phyloP scores from a whole-genome alignment of 2,797 vertebrate genomes.

The Phoeniculus purpureus region DNA sequence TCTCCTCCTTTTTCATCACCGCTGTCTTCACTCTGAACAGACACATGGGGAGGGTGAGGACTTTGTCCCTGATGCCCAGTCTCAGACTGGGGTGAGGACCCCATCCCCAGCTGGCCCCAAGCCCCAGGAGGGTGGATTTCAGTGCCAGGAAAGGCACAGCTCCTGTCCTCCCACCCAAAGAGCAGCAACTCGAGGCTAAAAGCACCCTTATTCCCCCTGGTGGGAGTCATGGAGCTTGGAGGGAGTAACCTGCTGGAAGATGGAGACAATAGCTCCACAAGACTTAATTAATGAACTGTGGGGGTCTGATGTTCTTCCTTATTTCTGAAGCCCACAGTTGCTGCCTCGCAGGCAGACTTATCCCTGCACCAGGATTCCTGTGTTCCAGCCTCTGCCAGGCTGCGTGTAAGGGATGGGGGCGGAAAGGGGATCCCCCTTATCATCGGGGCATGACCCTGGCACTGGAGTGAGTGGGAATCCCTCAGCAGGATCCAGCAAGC shows the following conservation, averaged over 20 bases:
- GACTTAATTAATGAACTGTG: not conserved
- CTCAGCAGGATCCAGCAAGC: not conserved
- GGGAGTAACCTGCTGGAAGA: not conserved
- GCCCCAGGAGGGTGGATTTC: fast-evolving
- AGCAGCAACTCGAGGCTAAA: not conserved
- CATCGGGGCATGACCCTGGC: not conserved
- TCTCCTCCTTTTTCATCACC: slow-evolving; percentile 90
- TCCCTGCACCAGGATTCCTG: not conserved
- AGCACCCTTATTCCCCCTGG: not conserved
- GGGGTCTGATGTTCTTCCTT: not conserved
- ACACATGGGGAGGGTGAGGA: not conserved
- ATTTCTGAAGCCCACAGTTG: not conserved
- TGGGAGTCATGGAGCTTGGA: fast-evolving
- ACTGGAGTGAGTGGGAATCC: not conserved
- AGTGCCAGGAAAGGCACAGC: fast-evolving
- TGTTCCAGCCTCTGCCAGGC: not conserved
- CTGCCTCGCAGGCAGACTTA: not conserved
- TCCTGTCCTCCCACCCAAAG: not conserved
- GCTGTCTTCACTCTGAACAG: slow-evolving; percentile 88
- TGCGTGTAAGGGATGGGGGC: fast-evolving
- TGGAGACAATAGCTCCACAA: not conserved
- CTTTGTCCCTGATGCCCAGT: fast-evolving
- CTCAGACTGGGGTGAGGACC: not conserved
- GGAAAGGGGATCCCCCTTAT: not conserved
- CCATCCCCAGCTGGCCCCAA: not conserved